A percentile compares a stretch with the other conserved stretches of the same genome.
Conservation (phyloP, 2,113 vertebrate genomes). For the Engraulis encrasicolus region DNA sequence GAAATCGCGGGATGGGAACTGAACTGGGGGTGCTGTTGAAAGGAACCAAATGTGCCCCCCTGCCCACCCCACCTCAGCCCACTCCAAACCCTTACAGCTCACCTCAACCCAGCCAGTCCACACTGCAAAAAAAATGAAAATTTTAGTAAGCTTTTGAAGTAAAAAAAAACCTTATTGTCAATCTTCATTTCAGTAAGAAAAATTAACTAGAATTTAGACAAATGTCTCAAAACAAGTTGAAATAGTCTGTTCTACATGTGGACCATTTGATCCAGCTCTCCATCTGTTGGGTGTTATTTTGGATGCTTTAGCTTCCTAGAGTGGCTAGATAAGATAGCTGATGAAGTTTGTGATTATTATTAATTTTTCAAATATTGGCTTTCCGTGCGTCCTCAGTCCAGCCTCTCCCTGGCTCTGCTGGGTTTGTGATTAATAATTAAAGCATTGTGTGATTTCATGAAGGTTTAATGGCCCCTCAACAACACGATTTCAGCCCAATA, state of each 20-base stretch:
- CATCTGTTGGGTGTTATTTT: neutral
- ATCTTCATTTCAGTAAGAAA: too few relatives aligned
- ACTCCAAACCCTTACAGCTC: too few relatives aligned
- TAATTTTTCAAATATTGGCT: slow-evolving; percentile 46
- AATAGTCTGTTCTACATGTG: too few relatives aligned
- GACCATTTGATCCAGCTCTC: too few relatives aligned
- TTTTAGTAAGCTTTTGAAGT: too few relatives aligned
- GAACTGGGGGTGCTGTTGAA: slow-evolving; percentile 15
- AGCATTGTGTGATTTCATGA: slow-evolving; percentile 33
- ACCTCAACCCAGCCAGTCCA: too few relatives aligned
- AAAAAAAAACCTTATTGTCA: too few relatives aligned
- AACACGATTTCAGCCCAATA: slow-evolving; percentile 32
- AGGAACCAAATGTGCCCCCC: slow-evolving; percentile 20
- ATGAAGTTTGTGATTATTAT: neutral
- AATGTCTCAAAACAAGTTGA: too few relatives aligned
- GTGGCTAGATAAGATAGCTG: neutral
- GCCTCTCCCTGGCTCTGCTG: slow-evolving; percentile 29
- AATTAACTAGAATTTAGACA: too few relatives aligned
- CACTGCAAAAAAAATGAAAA: too few relatives aligned
- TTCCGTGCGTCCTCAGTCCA: slow-evolving; percentile 43
- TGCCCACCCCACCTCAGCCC: too few relatives aligned
- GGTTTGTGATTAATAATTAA: slow-evolving; percentile 53
- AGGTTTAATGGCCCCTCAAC: slow-evolving; percentile 49
- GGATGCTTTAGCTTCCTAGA: neutral
- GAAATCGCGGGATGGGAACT: slow-evolving; percentile 12